A percentile compares a stretch with the other conserved stretches of the same genome.
These are phyloP conservation scores for Elymnias hypermnestra DNA, from an alignment of 1,140 invertebrate species.

Conservation along the genomic window DNA sequence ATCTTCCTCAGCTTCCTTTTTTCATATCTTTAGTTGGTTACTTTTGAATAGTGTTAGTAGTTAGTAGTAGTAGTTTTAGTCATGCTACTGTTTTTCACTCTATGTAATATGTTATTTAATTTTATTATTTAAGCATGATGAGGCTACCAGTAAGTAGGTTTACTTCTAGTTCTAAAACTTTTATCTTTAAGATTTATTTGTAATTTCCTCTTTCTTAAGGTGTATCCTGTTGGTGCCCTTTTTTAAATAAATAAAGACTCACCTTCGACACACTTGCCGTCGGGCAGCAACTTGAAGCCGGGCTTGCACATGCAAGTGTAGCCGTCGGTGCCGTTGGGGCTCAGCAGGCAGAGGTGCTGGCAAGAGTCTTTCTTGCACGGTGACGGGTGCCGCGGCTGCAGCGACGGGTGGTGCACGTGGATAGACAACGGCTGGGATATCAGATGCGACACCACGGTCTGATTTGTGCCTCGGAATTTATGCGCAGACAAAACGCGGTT, in stretches of 20 bases:
- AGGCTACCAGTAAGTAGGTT: too few species aligned
- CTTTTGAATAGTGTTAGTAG: too few species aligned
- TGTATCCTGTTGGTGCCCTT: too few species aligned
- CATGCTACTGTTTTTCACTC: too few species aligned
- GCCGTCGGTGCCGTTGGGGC: conserved; percentile 80
- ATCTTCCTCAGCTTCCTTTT: too few species aligned
- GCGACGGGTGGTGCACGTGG: conserved; percentile 93
- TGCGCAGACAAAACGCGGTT: conserved; percentile 92
- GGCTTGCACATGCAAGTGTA: conserved; percentile 95
- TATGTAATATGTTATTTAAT: too few species aligned
- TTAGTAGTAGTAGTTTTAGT: too few species aligned
- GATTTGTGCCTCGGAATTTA: conserved; percentile 93
- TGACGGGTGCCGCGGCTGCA: conserved; percentile 92
- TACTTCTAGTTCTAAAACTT: too few species aligned
- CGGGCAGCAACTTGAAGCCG: conserved; percentile 83
- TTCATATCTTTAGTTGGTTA: too few species aligned
- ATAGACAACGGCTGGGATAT: conserved; percentile 96
- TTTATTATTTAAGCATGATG: too few species aligned
- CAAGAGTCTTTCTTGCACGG: conserved; percentile 90
- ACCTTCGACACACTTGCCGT: conserved; percentile 86
- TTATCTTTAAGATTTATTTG: too few species aligned
- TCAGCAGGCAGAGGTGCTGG: conserved; percentile 94
- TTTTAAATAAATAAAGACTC: conserved; percentile 16
- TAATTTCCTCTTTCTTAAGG: too few species aligned
- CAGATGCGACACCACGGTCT: conserved; percentile 94